These are phyloP conservation scores for Azemiops feae DNA, from an alignment of 2,113 vertebrate species.

Conservation along the genomic window DNA sequence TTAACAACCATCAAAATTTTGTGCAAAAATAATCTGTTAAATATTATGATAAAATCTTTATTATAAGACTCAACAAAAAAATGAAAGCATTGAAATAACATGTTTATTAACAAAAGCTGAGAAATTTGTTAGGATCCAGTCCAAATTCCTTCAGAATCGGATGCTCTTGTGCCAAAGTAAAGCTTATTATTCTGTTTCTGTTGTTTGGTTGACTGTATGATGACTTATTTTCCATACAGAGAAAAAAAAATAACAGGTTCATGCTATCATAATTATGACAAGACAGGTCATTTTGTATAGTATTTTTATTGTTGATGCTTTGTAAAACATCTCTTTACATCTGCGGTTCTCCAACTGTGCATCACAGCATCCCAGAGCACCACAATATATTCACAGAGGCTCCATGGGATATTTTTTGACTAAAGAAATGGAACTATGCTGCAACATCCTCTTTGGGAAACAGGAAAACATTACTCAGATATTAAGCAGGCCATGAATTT, in stretches of 20 bases:
- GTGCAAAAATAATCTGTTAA: background rate
- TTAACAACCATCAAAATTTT: background rate
- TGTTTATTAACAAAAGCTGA: background rate
- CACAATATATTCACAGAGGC: background rate
- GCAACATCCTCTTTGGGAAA: background rate
- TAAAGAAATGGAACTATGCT: background rate
- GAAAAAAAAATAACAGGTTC: background rate
- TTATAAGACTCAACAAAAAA: background rate
- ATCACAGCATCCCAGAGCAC: background rate
- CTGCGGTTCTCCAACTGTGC: background rate
- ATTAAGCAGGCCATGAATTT: background rate
- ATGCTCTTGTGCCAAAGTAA: background rate
- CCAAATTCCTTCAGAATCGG: background rate
- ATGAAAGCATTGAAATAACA: background rate
- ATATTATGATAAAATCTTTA: background rate
- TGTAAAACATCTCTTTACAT: background rate
- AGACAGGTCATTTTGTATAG: background rate
- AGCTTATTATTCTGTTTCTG: background rate
- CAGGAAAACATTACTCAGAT: background rate
- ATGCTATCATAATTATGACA: background rate
- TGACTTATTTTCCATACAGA: constrained; percentile 6
- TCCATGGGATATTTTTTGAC: background rate
- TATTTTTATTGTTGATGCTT: background rate
- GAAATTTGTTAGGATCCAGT: background rate
- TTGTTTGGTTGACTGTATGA: background rate